Percentiles rank a stretch among this genome's conserved stretches.
Evolutionary conservation across 2,888 invertebrate genomes (phyloP).

Genomic region (Lasioglossum leucozonium): DNA sequence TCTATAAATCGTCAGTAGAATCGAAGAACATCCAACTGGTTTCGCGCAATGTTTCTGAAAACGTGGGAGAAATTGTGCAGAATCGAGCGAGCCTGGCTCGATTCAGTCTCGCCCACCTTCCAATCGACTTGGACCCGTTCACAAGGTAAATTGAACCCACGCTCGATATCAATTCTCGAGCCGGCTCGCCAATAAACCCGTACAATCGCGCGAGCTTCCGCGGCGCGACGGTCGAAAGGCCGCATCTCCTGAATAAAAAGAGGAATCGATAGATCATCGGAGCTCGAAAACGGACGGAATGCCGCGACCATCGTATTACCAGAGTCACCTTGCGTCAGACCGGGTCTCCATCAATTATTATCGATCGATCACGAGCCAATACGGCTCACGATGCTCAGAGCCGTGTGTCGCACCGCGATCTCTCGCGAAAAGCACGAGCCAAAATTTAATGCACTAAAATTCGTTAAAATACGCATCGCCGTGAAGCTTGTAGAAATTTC

Average conservation of each 20-base stretch:
- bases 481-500: too few relatives aligned
- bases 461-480: too few relatives aligned
- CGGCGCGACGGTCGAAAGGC: neutral
- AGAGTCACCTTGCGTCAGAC: conserved; percentile 8
- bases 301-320: neutral
- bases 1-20: too few relatives aligned
- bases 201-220: neutral
- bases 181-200: neutral
- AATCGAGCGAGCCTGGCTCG: neutral
- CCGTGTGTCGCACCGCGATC: neutral
- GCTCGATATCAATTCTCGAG: neutral
- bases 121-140: neutral
- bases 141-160: neutral
- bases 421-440: neutral
- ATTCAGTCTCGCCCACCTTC: neutral
- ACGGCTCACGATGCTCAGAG: neutral
- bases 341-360: conserved; percentile 6
- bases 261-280: neutral
- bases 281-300: neutral
- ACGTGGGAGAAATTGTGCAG: neutral
- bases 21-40: too few relatives aligned
- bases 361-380: conserved; percentile 17
- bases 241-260: conserved; percentile 4
- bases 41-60: neutral
- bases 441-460: neutral